Base-by-base conservation (phyloP, 2,113 vertebrate species). In the Ciconia maguari region DNA sequence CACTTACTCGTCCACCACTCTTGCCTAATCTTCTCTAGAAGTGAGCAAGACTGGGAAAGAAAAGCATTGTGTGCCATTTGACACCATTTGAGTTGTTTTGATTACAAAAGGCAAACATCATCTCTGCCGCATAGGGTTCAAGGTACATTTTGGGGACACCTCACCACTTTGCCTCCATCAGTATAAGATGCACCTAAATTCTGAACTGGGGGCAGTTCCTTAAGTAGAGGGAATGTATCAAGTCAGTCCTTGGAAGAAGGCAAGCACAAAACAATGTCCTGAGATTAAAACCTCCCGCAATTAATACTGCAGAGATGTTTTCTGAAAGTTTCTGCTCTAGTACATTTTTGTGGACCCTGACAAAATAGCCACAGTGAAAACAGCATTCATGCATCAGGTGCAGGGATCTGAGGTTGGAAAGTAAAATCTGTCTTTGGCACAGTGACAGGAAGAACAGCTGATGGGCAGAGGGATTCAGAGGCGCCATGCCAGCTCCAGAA, bases 391-490 rank as follows among this genome's bases (percentile, higher is more conserved):
- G 2, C 70, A 89, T 70, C 54, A 77, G 49, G 52, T 80, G 55
- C 54, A 70, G 20, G 36, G 38, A 93, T 69, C 42, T 13, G 29
- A 95, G 42, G 42, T 0, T 90, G 62, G 58, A 61, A 70, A 58
- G 60, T 11, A 80, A 94, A 93, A 93, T 87, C 29, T 84, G 41
- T 15, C 49, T 82, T 84, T 91, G 91, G 87, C 89, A 85, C 14
- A 38, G 16, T 25, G 65, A 77, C 62, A 94, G 46, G 46, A 75
- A 79, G 66, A 92, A 89, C 83, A 95, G 94, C 89, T 89, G 91
- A 94, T 51, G 38, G 69, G 46, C 78, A 87, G 70, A 95, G 84
- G 57, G 83, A 77, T 44, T 76, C 58, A 89, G 69, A 60, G 83
- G 80, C 13, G 0, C 49, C 32, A 38, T 9, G 93, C 94, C 94